Percentiles rank a stretch among this genome's conserved stretches.
Conservation (phyloP, 2,888 invertebrate species). For the Macaria liturata region DNA sequence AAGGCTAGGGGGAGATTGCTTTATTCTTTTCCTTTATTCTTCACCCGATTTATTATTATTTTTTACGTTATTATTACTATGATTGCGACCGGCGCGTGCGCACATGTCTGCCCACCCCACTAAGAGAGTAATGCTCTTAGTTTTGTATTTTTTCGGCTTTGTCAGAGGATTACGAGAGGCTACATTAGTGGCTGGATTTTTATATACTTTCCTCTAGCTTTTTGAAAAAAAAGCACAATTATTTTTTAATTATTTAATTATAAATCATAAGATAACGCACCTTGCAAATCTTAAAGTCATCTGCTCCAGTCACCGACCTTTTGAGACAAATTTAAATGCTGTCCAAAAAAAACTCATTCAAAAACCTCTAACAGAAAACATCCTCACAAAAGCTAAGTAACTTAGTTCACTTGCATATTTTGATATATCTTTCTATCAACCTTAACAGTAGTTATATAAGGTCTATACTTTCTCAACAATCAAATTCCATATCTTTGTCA, state of each 20-base stretch:
- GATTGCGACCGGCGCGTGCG: conserved; percentile 78
- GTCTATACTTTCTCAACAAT: conserved; percentile 12
- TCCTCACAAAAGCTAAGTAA: not conserved
- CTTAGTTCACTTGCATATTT: too few species aligned
- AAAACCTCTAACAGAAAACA: conserved; percentile 16
- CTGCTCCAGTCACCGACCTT: conserved; percentile 1
- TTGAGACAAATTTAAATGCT: conserved; percentile 5
- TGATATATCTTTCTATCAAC: not conserved
- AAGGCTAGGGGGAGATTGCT: conserved; percentile 81
- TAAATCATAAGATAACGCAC: conserved; percentile 2
- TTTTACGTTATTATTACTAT: conserved; percentile 82
- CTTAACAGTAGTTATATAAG: conserved; percentile 7
- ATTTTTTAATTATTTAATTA: conserved; percentile 9
- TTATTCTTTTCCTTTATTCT: conserved; percentile 83
- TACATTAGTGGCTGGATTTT: conserved; percentile 60
- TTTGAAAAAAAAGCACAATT: not conserved
- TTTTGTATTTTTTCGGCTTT: conserved; percentile 64
- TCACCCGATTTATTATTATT: conserved; percentile 83
- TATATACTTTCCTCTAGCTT: conserved; percentile 31
- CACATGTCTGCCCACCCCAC: conserved; percentile 75
- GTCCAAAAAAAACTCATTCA: conserved; percentile 4
- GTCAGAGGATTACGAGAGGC: conserved; percentile 73
- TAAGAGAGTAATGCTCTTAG: conserved; percentile 71
- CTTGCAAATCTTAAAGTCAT: conserved; percentile 1
- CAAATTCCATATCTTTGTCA: conserved; percentile 29